These are phyloP conservation scores for Upupa epops DNA, from an alignment of 2,113 vertebrate genomes.

Conservation along the genomic window DNA sequence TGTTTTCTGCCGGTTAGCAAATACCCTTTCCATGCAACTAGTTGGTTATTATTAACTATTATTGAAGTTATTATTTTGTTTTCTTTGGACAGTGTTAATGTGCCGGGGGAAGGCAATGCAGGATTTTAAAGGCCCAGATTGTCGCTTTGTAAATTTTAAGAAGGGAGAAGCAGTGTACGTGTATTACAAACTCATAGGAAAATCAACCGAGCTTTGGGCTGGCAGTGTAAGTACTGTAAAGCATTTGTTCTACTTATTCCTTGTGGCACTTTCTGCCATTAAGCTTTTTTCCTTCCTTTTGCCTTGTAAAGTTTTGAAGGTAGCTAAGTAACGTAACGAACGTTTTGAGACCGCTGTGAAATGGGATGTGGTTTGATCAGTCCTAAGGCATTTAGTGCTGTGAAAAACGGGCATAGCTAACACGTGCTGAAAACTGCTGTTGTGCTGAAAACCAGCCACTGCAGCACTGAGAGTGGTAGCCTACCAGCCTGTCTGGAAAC, in stretches of 20 bases:
- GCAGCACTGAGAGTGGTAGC: not conserved
- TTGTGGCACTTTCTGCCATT: not conserved
- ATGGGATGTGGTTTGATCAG: not conserved
- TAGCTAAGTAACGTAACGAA: not conserved
- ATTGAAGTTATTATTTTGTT: not conserved
- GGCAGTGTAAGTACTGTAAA: constrained; percentile 88
- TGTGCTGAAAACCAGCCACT: not conserved
- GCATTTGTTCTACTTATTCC: not conserved
- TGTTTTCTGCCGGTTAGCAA: not conserved
- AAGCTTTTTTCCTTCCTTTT: not conserved
- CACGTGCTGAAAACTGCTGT: not conserved
- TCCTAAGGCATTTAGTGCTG: not conserved
- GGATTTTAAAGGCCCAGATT: constrained; percentile 92
- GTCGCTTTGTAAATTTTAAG: constrained; percentile 92
- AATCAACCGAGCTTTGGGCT: constrained; percentile 87
- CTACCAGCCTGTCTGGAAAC: not conserved
- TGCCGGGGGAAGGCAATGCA: constrained; percentile 85
- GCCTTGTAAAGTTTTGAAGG: not conserved
- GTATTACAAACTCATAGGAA: constrained; percentile 91
- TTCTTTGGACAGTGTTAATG: constrained; percentile 84
- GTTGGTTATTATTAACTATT: not conserved
- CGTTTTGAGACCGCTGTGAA: not conserved
- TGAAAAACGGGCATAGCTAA: not conserved
- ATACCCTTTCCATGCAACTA: not conserved
- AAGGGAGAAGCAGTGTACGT: constrained; percentile 89